A percentile compares a stretch with the other conserved stretches of the same genome.
Evolutionary conservation across 2,113 vertebrate species (phyloP).

Genomic region (Fregata magnificens): DNA sequence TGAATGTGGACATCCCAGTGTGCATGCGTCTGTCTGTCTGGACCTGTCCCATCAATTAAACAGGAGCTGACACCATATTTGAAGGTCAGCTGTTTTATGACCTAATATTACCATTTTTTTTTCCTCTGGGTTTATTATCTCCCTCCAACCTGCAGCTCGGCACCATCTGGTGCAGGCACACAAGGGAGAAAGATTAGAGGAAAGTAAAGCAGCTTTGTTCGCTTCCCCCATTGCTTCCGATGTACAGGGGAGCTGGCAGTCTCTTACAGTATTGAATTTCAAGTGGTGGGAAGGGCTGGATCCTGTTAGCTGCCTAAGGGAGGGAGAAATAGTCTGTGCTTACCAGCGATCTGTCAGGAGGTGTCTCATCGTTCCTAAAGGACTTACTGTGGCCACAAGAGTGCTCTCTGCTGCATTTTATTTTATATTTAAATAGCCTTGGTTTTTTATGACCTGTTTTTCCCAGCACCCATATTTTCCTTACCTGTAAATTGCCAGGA

Average conservation of each 20-base stretch:
- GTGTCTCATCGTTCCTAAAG: background rate
- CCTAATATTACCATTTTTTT: background rate
- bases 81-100: constrained; percentile 56
- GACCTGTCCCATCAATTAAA: constrained; percentile 32
- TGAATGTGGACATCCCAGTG: constrained; percentile 7
- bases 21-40: constrained; percentile 6
- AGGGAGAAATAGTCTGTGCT: background rate
- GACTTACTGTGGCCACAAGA: background rate
- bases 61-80: background rate
- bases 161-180: constrained; percentile 40
- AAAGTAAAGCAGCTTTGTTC: constrained; percentile 28
- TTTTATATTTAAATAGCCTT: background rate
- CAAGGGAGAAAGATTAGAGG: constrained; percentile 34
- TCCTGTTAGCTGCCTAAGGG: background rate
- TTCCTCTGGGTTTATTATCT: constrained; percentile 34
- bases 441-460: background rate
- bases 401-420: background rate
- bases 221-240: background rate
- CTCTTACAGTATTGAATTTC: background rate
- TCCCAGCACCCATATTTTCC: background rate
- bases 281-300: background rate
- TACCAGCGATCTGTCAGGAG: background rate
- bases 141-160: constrained; percentile 14
- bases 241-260: background rate
- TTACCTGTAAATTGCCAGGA: background rate